Evolutionary conservation across 2,797 vertebrate species (phyloP), one percentile per base, ranked within the genome.

Genomic region (Falco columbarius): DNA sequence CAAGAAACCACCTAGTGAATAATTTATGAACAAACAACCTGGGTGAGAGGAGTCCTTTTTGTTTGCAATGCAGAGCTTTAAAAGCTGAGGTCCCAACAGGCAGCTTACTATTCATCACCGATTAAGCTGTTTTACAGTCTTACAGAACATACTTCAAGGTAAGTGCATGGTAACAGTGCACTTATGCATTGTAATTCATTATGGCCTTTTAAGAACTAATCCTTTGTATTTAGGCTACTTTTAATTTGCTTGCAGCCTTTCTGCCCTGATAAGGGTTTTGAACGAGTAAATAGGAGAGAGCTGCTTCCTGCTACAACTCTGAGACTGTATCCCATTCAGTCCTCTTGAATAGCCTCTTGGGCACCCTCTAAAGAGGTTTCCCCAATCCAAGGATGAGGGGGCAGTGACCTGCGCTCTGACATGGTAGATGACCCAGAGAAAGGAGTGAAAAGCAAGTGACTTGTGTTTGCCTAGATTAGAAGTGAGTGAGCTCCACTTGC

Each of bases 351-450:
- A 34, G 40, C 30, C 7, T 67, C 29, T 40, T 59, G 40, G 20
- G 24, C 6, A 61, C 20, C 6, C 7, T 56, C 24, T 55, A 14
- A 63, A 80, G 56, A 51, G 32, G 8, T 55, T 81, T 86, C 24
- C 83, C 24, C 18, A 63, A 51, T 59, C 15, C 36, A 26, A 18
- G 49, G 19, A 3, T 55, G 10, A 42, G 74, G 70, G 16, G 29
- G 27, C 44, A 44, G 68, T 3, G 1, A 32, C 70, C 29, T 0
- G 0, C 20, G 11, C 74, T 71, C 29, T n/a, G 21, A 46, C 3
- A 2, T 1, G 8, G 62, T 29, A 34, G 30, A 10, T 73, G 59
- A 62, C 32, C 21, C 61, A 40, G 80, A 40, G 58, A 29, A 40
- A 40, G 40, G 2, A n/a, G 18, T 17, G 44, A 38, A 63, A 62